Conservation (phyloP, 2,113 vertebrate species). For the Pachycephala philippinensis region DNA sequence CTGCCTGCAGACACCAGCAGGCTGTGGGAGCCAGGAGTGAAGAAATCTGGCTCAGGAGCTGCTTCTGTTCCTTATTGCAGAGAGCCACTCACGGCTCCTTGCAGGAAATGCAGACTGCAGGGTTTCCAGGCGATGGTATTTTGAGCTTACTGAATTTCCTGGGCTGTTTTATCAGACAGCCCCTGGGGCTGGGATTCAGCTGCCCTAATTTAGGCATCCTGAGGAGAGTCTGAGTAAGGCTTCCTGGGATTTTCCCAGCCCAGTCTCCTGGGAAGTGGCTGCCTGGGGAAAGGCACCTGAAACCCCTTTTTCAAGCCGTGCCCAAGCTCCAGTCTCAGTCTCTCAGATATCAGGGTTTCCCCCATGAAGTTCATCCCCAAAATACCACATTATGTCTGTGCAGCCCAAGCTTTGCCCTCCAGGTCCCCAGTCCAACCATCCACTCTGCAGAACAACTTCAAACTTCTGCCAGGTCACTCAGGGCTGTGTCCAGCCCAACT, state of each 20-base stretch:
- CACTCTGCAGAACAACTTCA: not conserved
- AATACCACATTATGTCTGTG: rapidly evolving
- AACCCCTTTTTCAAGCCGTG: not conserved
- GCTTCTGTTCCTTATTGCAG: not conserved
- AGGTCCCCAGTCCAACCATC: not conserved
- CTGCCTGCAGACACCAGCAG: not conserved
- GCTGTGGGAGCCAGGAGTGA: not conserved
- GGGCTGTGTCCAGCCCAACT: not conserved
- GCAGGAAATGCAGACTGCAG: not conserved
- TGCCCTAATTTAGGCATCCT: not conserved
- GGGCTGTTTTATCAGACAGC: not conserved
- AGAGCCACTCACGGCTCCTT: not conserved
- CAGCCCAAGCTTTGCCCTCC: not conserved
- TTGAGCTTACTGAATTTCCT: not conserved
- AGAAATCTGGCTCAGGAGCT: not conserved
- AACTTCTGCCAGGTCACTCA: not conserved
- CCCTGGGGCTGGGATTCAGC: not conserved
- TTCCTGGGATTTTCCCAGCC: not conserved
- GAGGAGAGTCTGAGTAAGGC: not conserved
- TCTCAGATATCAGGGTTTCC: not conserved
- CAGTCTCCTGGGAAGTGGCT: not conserved
- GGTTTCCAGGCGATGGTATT: not conserved
- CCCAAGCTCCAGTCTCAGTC: not conserved
- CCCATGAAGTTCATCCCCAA: not conserved
- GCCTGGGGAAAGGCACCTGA: not conserved